Conservation (phyloP, 2,888 invertebrate species). For the Nemotelus nigrinus region DNA sequence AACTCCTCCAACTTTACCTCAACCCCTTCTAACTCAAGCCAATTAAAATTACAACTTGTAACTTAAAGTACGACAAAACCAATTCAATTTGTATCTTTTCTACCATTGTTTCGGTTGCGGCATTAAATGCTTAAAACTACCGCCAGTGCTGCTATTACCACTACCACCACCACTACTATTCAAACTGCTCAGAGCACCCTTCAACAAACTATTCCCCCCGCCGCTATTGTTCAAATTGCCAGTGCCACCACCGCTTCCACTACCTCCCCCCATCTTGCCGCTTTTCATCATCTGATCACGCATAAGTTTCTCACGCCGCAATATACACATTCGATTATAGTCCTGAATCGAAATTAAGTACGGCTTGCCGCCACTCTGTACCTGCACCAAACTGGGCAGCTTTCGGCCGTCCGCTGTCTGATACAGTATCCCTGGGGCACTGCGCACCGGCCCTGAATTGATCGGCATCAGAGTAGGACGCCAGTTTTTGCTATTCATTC, state of each 20-base stretch:
- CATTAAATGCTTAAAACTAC: neutral
- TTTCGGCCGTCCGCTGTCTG: slow-evolving; percentile 70
- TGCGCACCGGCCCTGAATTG: slow-evolving; percentile 62
- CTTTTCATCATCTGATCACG: slow-evolving; percentile 67
- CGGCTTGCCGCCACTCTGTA: slow-evolving; percentile 80
- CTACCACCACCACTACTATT: too few species aligned
- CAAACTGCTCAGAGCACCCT: slow-evolving; percentile 20
- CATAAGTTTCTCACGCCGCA: slow-evolving; percentile 74
- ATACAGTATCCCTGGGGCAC: slow-evolving; percentile 64
- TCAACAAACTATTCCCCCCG: slow-evolving; percentile 26
- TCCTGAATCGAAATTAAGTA: slow-evolving; percentile 82
- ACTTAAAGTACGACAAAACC: too few species aligned
- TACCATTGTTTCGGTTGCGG: neutral
- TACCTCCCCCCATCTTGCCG: slow-evolving; percentile 43
- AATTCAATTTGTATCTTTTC: too few species aligned
- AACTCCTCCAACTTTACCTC: too few species aligned
- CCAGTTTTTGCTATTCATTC: slow-evolving; percentile 72
- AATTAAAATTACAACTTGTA: too few species aligned
- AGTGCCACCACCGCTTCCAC: slow-evolving; percentile 41
- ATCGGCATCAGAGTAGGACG: slow-evolving; percentile 78
- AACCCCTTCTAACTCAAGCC: too few species aligned
- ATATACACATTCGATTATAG: slow-evolving; percentile 81
- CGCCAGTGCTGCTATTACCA: neutral
- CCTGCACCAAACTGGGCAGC: slow-evolving; percentile 75
- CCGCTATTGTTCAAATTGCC: neutral